Evolutionary conservation across 2,797 vertebrate species (phyloP), one percentile per base, ranked within the genome.

Genomic region (Neoniphon sammara): DNA sequence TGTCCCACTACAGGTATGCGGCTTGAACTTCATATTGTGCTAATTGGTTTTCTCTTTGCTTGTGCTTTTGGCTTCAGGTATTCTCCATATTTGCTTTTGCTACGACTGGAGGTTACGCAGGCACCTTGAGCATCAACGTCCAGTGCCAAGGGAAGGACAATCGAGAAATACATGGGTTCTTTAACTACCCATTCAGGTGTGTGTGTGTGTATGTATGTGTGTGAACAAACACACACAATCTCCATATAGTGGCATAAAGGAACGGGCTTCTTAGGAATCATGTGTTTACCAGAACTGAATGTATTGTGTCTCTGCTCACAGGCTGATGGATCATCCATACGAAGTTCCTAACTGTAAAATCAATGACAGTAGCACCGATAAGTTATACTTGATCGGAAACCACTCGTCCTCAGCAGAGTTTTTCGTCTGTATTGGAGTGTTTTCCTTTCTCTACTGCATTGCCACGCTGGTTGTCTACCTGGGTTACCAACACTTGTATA

Each of bases 31-130:
- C 68, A 39, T 61, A 14, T 21, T 61, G 57, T 60, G 54, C 18
- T 6, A 23, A 21, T 1, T 17, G 50, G 0, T 73, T 2, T 31
- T 27, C n/a, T 39, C 44, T 69, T 78, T 57, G 82, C 30, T 27
- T 50, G 14, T 71, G 17, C 57, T 1, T 80, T n/a, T 52, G 62
- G 1, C 52, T 57, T 23, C 73, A 98, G 97, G 91, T 97, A 47
- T 98, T 98, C 70, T 91, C 97, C 87, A 95, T 98, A 90, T 98
- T 97, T 79, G 96, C 97, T 75, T 99, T 98, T 75, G 97, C 96
- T 60, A 94, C 95, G 4, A 96, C 95, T 36, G 94, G 91, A 75
- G 96, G 96, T 63, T 98, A 95, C 93, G 94, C 93, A 3, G 95
- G 97, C 25, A 91, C 92, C 65, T 93, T 92, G 2, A 88, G 54